Evolutionary conservation across 1,140 invertebrate species (phyloP).

Genomic region (Drosophila grimshawi): DNA sequence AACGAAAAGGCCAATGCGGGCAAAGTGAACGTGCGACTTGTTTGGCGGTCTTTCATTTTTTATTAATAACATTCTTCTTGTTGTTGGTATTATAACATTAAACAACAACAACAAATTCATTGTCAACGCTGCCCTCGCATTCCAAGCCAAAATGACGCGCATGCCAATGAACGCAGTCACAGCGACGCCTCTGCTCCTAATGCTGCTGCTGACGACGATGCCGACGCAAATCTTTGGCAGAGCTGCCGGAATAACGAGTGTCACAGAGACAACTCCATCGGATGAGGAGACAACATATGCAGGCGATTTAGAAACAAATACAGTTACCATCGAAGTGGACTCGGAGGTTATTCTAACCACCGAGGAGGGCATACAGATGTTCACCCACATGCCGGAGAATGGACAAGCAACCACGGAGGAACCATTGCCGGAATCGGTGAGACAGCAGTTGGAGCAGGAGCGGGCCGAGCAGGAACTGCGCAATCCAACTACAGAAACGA

Average conservation of each 20-base stretch:
- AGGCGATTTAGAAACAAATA: not conserved
- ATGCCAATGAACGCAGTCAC: constrained; percentile 43
- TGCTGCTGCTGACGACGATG: constrained; percentile 2
- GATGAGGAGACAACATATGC: constrained; percentile 29
- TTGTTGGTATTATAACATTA: constrained; percentile 3
- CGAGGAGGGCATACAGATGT: constrained; percentile 26
- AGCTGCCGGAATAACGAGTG: not conserved
- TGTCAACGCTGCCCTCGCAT: constrained; percentile 46
- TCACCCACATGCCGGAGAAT: constrained; percentile 27
- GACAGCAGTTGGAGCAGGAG: constrained; percentile 43
- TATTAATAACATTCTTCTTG: constrained; percentile 13
- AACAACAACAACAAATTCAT: constrained; percentile 34
- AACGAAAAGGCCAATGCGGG: constrained; percentile 43
- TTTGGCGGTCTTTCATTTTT: constrained; percentile 40
- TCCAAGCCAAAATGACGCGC: constrained; percentile 54
- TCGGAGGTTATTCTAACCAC: constrained; percentile 56
- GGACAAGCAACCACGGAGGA: constrained; percentile 42
- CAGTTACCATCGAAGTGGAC: constrained; percentile 49
- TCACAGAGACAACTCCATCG: not conserved
- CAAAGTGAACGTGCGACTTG: constrained; percentile 71
- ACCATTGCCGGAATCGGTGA: constrained; percentile 56
- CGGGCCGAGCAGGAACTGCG: constrained; percentile 2
- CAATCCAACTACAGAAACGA: no score
- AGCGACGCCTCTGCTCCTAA: constrained; percentile 6
- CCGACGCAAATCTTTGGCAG: not conserved